These are phyloP conservation scores for Tichodroma muraria DNA, from an alignment of 2,113 vertebrate genomes.

Conservation along the genomic window DNA sequence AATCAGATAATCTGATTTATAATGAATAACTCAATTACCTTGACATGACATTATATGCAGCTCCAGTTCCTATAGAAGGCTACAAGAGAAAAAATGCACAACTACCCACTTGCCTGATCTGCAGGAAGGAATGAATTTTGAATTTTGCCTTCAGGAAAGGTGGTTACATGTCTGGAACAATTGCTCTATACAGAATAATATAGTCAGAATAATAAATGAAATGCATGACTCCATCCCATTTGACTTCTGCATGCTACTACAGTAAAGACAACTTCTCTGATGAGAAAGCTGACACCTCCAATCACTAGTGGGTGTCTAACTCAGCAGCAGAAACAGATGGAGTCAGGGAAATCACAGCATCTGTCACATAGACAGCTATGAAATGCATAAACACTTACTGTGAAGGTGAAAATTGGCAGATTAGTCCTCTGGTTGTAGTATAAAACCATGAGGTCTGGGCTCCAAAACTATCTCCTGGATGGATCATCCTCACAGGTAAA, in stretches of 20 bases:
- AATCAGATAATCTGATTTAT: background rate
- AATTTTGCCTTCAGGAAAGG: slow-evolving; percentile 26
- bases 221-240: slow-evolving; percentile 48
- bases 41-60: background rate
- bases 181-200: background rate
- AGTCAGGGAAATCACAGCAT: slow-evolving; percentile 45
- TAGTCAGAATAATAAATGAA: slow-evolving; percentile 30
- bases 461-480: background rate
- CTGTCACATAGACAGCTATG: slow-evolving; percentile 34
- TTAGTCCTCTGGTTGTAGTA: slow-evolving; percentile 6
- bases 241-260: slow-evolving; percentile 31
- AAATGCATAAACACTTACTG: slow-evolving; percentile 38
- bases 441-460: background rate
- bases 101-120: background rate
- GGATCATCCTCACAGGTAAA: background rate
- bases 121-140: background rate
- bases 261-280: slow-evolving; percentile 31
- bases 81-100: background rate
- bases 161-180: background rate
- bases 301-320: slow-evolving; percentile 51
- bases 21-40: slow-evolving; percentile 19
- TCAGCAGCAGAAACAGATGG: slow-evolving; percentile 51
- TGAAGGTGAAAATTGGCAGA: slow-evolving; percentile 46
- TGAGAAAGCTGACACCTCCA: slow-evolving; percentile 44
- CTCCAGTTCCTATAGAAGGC: background rate